These are phyloP conservation scores for Seison nebaliae DNA, from an alignment of 1,140 invertebrate genomes.

Conservation along the genomic window DNA sequence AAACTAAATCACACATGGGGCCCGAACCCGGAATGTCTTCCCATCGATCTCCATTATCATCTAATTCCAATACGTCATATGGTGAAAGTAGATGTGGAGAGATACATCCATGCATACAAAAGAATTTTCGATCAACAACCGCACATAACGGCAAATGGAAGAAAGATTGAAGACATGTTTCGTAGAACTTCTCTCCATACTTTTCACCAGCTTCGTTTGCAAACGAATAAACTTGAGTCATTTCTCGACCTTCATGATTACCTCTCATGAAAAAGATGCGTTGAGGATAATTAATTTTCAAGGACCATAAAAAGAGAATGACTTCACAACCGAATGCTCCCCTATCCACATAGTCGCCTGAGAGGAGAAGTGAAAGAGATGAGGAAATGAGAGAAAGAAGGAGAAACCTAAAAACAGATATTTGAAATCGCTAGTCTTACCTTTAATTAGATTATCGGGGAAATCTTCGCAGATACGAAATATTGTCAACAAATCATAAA, in stretches of 20 bases:
- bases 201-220: slow-evolving; percentile 20
- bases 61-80: too few relatives aligned
- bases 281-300: slow-evolving; percentile 31
- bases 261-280: slow-evolving; percentile 27
- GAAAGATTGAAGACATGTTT: slow-evolving; percentile 15
- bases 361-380: too few relatives aligned
- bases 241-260: slow-evolving; percentile 19
- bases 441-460: too few relatives aligned
- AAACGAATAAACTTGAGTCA: slow-evolving; percentile 19
- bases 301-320: slow-evolving; percentile 13
- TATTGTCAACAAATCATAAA: slow-evolving; percentile 31
- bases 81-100: too few relatives aligned
- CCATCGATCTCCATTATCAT: slow-evolving; percentile 19
- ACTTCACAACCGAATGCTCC: slow-evolving; percentile 14
- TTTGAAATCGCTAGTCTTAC: slow-evolving; percentile 30
- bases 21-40: slow-evolving; percentile 26
- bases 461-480: slow-evolving; percentile 30
- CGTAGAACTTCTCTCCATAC: slow-evolving; percentile 22
- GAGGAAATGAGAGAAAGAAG: too few relatives aligned
- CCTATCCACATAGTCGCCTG: slow-evolving; percentile 29
- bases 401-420: slow-evolving; percentile 34
- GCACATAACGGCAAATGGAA: slow-evolving; percentile 15
- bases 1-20: slow-evolving; percentile 26
- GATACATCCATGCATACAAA: slow-evolving; percentile 94
- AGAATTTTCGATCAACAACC: slow-evolving; percentile 34